Conservation (phyloP, 2,113 vertebrate species). For the Chionomys nivalis region DNA sequence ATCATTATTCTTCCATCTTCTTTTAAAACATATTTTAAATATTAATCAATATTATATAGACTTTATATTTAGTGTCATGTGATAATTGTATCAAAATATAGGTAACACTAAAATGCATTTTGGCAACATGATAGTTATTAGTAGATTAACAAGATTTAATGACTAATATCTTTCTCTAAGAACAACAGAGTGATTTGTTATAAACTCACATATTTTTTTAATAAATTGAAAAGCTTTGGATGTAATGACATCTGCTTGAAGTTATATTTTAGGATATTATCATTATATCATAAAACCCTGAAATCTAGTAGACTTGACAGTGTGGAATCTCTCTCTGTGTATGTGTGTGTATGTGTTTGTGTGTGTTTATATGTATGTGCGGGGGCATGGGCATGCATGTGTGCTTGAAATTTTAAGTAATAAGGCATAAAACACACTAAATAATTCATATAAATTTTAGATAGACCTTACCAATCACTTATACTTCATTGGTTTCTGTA, state of each 20-base stretch:
- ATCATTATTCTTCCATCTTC: neutral
- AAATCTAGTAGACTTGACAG: neutral
- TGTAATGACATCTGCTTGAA: neutral
- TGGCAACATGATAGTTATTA: constrained; percentile 50
- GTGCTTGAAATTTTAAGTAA: neutral
- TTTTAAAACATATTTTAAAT: constrained; percentile 21
- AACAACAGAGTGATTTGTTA: constrained; percentile 31
- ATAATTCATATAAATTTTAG: constrained; percentile 4
- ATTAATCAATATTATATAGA: constrained; percentile 24
- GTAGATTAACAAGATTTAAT: constrained; percentile 56
- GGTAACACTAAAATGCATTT: constrained; percentile 55
- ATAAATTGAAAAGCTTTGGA: constrained; percentile 9
- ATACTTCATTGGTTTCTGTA: constrained; percentile 37
- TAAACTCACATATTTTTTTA: constrained; percentile 55
- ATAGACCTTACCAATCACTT: constrained; percentile 27
- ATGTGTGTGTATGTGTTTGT: neutral
- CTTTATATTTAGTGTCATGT: constrained; percentile 1
- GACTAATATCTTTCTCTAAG: constrained; percentile 44
- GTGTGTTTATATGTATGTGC: neutral
- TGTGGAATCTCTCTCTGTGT: neutral
- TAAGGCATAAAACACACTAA: neutral
- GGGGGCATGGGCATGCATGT: neutral
- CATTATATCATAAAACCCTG: constrained; percentile 6
- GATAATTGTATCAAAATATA: constrained; percentile 59
- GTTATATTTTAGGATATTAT: neutral